Conservation (phyloP, 2,888 invertebrate species). For the Cerceris ruficornis region DNA sequence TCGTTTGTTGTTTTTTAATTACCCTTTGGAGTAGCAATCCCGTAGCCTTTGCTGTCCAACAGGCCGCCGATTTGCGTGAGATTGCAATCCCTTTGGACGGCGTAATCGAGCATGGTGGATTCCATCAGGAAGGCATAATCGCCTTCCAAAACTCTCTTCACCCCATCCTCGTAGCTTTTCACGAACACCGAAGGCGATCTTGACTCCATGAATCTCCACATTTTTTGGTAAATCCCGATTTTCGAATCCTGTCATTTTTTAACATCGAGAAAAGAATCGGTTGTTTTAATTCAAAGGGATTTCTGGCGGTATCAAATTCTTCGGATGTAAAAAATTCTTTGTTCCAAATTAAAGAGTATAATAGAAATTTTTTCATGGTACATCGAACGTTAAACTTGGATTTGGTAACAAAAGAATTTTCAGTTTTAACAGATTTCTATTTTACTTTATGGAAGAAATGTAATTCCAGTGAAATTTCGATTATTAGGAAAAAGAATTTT, state of each 20-base stretch:
- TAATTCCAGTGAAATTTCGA: too few relatives aligned
- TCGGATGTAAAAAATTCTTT: background rate
- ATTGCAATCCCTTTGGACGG: conserved; percentile 97
- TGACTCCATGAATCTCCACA: conserved; percentile 97
- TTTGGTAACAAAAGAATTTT: too few relatives aligned
- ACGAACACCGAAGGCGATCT: conserved; percentile 92
- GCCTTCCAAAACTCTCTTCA: conserved; percentile 91
- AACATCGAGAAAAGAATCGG: background rate
- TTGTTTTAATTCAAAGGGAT: background rate
- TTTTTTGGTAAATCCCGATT: conserved; percentile 94
- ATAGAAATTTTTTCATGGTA: too few relatives aligned
- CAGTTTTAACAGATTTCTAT: too few relatives aligned
- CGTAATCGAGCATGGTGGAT: conserved; percentile 98
- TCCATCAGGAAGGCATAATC: conserved; percentile 99
- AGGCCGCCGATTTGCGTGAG: conserved; percentile 98
- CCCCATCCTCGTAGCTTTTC: conserved; percentile 94
- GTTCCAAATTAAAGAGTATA: too few relatives aligned
- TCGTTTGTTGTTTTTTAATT: conserved; percentile 63
- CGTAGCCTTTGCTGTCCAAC: conserved; percentile 93
- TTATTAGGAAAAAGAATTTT: too few relatives aligned
- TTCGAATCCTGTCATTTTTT: conserved; percentile 88
- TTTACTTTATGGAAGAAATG: too few relatives aligned
- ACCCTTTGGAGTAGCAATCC: conserved; percentile 98
- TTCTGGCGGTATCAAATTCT: background rate
- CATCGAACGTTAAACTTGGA: too few relatives aligned